A percentile compares a stretch with the other conserved stretches of the same genome.
phyloP scores from a whole-genome alignment of 2,113 vertebrate genomes.

The Sorex araneus region DNA sequence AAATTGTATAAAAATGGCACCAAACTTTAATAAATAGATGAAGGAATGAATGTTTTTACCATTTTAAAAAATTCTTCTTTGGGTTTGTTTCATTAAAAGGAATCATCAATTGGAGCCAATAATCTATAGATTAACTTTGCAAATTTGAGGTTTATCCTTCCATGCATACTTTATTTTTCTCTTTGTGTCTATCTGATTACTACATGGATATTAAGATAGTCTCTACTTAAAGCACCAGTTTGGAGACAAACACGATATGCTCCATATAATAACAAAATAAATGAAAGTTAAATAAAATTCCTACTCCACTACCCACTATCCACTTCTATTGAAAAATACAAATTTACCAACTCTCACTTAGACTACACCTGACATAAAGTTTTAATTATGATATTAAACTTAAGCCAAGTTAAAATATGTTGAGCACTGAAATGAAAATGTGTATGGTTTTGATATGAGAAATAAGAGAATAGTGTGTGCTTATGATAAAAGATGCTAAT shows the following conservation, averaged over 20 bases:
- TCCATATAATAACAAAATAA: constrained; percentile 22
- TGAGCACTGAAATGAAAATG: too few species aligned
- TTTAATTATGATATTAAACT: constrained; percentile 2
- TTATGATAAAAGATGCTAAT: neutral
- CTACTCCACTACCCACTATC: neutral
- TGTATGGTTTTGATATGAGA: neutral
- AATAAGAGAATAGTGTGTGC: neutral
- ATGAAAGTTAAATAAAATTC: too few species aligned
- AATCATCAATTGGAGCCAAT: neutral
- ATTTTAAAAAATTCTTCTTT: constrained; percentile 16
- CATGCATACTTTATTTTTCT: neutral
- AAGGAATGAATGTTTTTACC: neutral
- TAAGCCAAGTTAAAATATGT: neutral
- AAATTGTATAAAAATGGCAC: neutral
- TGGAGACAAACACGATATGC: neutral
- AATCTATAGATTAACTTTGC: neutral
- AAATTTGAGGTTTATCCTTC: neutral
- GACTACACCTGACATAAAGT: constrained; percentile 25
- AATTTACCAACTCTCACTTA: neutral
- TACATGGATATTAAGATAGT: neutral
- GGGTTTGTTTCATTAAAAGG: neutral
- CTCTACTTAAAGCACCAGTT: neutral
- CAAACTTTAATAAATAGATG: neutral
- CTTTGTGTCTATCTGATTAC: neutral
- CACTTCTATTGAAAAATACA: neutral